phyloP scores from a whole-genome alignment of 2,113 vertebrate genomes.

The Mesoclemmys tuberculata region DNA sequence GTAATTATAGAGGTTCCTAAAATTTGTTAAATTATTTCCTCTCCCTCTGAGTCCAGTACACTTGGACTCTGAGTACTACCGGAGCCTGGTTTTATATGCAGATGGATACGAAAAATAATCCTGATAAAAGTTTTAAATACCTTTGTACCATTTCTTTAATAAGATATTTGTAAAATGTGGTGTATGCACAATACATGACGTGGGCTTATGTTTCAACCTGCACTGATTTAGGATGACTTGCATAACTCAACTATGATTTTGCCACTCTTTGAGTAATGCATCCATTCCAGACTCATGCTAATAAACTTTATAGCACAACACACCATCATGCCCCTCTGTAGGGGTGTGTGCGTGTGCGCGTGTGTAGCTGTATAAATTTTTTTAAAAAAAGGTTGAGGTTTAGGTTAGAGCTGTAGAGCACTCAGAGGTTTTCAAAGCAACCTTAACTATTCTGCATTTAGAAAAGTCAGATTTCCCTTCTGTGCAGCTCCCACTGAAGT shows the following conservation, averaged over 20 bases:
- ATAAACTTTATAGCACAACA: background rate
- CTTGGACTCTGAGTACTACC: constrained; percentile 38
- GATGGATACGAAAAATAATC: constrained; percentile 63
- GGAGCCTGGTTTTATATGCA: constrained; percentile 41
- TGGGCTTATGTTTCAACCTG: constrained; percentile 17
- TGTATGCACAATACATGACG: background rate
- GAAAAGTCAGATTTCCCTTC: background rate
- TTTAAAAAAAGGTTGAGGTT: background rate
- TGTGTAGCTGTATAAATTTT: too few relatives aligned
- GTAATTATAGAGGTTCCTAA: constrained; percentile 53
- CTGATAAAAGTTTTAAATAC: constrained; percentile 64
- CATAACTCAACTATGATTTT: constrained; percentile 27
- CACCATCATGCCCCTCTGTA: constrained; percentile 6
- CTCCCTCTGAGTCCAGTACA: constrained; percentile 55
- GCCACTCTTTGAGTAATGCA: constrained; percentile 7
- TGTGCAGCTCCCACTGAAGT: background rate
- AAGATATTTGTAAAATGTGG: constrained; percentile 46
- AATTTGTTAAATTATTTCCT: constrained; percentile 4
- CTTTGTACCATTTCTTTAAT: constrained; percentile 49
- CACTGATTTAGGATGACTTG: constrained; percentile 35
- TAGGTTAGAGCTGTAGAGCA: background rate
- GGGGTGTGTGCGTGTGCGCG: background rate
- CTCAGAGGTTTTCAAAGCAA: background rate
- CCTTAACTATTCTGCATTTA: background rate
- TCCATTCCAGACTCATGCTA: background rate